A percentile compares a stretch with the other conserved stretches of the same genome.
These are phyloP conservation scores for Sicus ferrugineus DNA, from an alignment of 2,888 invertebrate genomes.

Conservation along the genomic window DNA sequence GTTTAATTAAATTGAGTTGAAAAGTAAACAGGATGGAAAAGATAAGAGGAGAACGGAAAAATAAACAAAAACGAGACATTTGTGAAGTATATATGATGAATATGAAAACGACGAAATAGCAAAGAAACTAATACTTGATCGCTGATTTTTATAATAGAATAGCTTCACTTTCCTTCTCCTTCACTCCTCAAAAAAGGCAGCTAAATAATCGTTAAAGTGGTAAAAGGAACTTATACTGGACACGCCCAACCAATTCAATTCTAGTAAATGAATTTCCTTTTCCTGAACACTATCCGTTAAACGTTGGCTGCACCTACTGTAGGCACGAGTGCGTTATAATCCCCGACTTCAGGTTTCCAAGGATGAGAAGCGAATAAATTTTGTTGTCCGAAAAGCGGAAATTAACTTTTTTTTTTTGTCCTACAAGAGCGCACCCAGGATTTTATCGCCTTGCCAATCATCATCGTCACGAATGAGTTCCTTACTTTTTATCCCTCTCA, in stretches of 20 bases:
- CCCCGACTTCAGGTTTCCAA: background rate
- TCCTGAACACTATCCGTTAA: background rate
- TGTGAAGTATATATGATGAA: too few species aligned
- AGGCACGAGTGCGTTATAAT: background rate
- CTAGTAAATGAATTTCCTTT: background rate
- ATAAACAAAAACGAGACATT: background rate
- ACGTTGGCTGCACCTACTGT: background rate
- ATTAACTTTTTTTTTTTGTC: background rate
- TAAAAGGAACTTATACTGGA: background rate
- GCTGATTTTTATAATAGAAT: too few species aligned
- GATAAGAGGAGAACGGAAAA: background rate
- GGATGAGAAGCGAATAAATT: background rate
- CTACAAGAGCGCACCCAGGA: background rate
- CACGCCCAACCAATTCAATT: background rate
- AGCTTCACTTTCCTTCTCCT: too few species aligned
- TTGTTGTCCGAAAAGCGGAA: background rate
- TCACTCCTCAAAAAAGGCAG: too few species aligned
- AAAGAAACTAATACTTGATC: too few species aligned
- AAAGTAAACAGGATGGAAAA: background rate
- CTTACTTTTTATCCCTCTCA: too few species aligned
- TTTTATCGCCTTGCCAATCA: background rate
- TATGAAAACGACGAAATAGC: too few species aligned
- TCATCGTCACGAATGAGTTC: background rate
- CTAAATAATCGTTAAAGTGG: too few species aligned
- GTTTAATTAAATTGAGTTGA: background rate